These are phyloP conservation scores for Lordiphosa mommai DNA, from an alignment of 1,140 invertebrate genomes.

Conservation along the genomic window DNA sequence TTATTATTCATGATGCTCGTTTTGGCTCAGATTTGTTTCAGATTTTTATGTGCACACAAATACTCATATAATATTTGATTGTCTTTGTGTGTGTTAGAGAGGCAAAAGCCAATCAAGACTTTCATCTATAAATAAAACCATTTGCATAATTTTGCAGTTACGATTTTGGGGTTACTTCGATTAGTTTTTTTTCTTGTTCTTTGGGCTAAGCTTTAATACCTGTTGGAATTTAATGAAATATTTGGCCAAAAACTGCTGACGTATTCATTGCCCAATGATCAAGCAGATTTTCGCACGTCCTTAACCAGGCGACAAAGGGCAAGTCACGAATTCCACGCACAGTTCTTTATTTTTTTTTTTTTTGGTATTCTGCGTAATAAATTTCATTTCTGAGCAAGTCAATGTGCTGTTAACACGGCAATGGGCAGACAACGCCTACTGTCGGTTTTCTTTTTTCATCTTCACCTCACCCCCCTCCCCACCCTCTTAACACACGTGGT, in stretches of 20 bases:
- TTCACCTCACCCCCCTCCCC: conserved; percentile 18
- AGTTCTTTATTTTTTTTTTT: conserved; percentile 15
- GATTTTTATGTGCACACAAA: conserved; percentile 54
- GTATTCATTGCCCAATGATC: conserved; percentile 51
- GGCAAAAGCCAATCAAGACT: conserved; percentile 53
- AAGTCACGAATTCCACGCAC: conserved; percentile 18
- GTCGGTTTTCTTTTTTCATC: conserved; percentile 9
- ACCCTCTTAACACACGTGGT: conserved; percentile 4
- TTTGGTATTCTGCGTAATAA: conserved; percentile 47
- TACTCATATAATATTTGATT: conserved; percentile 49
- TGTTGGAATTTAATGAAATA: conserved; percentile 64
- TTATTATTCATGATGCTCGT: conserved; percentile 68
- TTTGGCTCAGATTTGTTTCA: conserved; percentile 46
- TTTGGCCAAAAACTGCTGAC: conserved; percentile 39
- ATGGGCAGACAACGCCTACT: conserved; percentile 32
- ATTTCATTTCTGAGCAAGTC: conserved; percentile 66
- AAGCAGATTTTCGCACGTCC: conserved; percentile 58
- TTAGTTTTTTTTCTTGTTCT: too few relatives aligned
- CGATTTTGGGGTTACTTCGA: conserved; percentile 13
- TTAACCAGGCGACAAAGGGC: conserved; percentile 39
- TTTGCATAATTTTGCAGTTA: conserved; percentile 67
- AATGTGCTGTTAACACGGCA: conserved; percentile 63
- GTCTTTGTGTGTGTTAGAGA: conserved; percentile 1
- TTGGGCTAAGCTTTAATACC: conserved; percentile 36
- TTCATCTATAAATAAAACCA: conserved; percentile 66